Base-by-base conservation (phyloP, 2,888 invertebrate species). In the Melanotus villosus region DNA sequence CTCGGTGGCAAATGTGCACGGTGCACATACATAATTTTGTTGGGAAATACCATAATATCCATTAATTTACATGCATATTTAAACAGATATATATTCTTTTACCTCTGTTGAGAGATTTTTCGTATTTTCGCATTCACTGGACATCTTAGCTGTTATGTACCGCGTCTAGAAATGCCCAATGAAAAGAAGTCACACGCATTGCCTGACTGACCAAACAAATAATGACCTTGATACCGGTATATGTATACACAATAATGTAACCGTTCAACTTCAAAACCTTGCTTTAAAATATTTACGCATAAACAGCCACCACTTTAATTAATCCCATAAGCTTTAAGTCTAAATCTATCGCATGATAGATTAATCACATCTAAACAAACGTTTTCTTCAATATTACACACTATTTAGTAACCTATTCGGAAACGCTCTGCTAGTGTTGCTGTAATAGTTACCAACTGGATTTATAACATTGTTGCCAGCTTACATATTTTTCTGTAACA, bases 71-170 rank as follows among this genome's bases (percentile, higher is more conserved):
- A 16, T 18, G 21, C 23, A 54, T 7, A n/a, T 2, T 1, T 2
- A 21, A 21, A 21, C 9, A 19, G 9, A 19, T 16, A 50, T 12
- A 30, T 21, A 45, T 3, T 23, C 62, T 32, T 36, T 64, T 82
- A 84, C 85, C 83, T 84, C 84, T 67, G 81, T 76, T 65, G 81
- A 78, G 62, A 79, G 79, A 78, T 80, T 82, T 83, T 85, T 84
- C 66, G 81, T 77, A 76, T 83, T 84, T 82, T 84, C 85, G 76
- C 83, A 82, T 79, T 85, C 84, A 74, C 82, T 83, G 76, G 85
- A 85, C 85, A 85, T 85, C 78, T 81, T 80, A 65, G 79, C 80
- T 80, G 80, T 80, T 82, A 80, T 78, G 76, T 78, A 81, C 82
- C 82, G 83, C 83, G 82, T 83, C 83, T 79, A 81, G 79, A 80